These are phyloP conservation scores for Muntiacus muntjak DNA, from an alignment of 2,113 vertebrate genomes.

Conservation along the genomic window DNA sequence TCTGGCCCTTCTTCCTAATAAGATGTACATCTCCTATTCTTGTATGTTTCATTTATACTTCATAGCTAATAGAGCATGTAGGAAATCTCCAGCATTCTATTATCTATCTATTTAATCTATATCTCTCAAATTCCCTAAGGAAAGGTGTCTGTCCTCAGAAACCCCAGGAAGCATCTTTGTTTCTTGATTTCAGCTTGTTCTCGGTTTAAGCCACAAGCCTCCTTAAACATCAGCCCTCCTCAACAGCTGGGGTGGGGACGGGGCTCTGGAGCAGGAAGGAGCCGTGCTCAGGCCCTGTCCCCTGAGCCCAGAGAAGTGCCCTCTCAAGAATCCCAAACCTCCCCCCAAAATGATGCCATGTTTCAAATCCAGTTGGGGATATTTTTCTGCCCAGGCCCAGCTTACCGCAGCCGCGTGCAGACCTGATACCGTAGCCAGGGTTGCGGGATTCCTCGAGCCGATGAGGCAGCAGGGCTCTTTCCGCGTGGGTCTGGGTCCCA, in stretches of 20 bases:
- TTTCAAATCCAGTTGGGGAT: background rate
- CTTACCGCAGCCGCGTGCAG: background rate
- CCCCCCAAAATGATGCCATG: background rate
- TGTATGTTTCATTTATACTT: constrained; percentile 35
- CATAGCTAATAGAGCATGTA: background rate
- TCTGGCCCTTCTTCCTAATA: constrained; percentile 72
- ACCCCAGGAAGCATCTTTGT: background rate
- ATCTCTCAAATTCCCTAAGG: background rate
- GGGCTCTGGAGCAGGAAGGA: background rate
- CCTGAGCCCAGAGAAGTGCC: background rate
- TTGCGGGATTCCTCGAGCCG: background rate
- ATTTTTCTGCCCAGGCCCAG: background rate
- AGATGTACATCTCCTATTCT: constrained; percentile 70
- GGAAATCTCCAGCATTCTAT: background rate
- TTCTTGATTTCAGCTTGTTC: background rate
- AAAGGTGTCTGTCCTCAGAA: background rate
- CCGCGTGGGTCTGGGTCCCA: background rate
- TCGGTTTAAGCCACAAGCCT: background rate
- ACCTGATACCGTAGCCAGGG: background rate
- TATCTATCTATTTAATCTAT: background rate
- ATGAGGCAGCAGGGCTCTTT: background rate
- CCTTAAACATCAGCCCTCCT: background rate
- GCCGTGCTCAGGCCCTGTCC: background rate
- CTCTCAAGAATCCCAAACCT: accelerated
- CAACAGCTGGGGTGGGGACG: background rate